Evolutionary conservation across 2,797 vertebrate genomes (phyloP), one percentile per base, ranked within the genome.

Genomic region (Characodon lateralis): DNA sequence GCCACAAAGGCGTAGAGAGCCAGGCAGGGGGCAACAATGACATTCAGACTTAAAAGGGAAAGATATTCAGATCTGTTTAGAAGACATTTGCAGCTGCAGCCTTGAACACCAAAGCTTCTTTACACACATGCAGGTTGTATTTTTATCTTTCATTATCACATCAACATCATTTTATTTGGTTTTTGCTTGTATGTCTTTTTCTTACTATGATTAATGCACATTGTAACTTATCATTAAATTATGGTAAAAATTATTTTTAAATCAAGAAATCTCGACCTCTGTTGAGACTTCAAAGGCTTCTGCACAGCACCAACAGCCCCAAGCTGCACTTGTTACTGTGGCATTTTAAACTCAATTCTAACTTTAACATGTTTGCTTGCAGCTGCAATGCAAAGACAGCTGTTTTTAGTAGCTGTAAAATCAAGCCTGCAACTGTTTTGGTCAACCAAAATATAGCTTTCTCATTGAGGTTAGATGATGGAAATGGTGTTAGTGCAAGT

Each of bases 341-440:
- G 28, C 18, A 35, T 35, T 72, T 72, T 24, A 22, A 55, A 13
- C 48, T 72, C 53, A 31, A 53, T 35, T 20, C 50, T 55, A 72
- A 22, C 70, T 72, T 72, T 72, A 72, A 28, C 16, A 31, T 53
- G 50, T 53, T 72, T 10, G 50, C 50, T 51, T 31, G 46, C 70
- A 71, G 48, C 65, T 68, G 65, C 65, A 46, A 22, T 2, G 65
- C 41, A 24, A 24, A 51, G n/a, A 56, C 24, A 5, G 24, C 20
- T 55, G 28, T 72, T 39, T 72, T 72, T 72, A 72, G 50, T 13
- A 56, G 53, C 35, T 58, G 6, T 58, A 41, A 58, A 41, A 26
- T 56, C 28, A 58, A 58, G 6, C 9, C 24, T 56, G 71, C 3
- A 0, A 39, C 71, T 24, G 20, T 53, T 55, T 72, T 24, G 35